Percentiles rank a stretch among this genome's conserved stretches.
Conservation (phyloP, 2,888 invertebrate species). For the Habrosyne pyritoides region DNA sequence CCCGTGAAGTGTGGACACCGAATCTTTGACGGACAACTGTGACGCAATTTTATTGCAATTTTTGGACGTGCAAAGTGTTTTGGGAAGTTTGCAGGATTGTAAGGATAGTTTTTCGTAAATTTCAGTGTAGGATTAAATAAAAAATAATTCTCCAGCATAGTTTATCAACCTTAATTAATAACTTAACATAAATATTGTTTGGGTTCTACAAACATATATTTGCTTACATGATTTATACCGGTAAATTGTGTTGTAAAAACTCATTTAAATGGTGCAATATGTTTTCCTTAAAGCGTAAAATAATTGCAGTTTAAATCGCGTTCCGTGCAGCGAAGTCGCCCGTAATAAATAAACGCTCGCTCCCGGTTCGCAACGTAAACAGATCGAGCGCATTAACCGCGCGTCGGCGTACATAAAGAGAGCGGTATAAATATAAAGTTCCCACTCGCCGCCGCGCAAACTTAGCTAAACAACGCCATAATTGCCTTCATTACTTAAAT, state of each 20-base stretch:
- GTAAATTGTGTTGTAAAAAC: conserved; percentile 51
- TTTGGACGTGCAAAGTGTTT: background rate
- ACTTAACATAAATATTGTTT: conserved; percentile 13
- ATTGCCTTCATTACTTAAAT: conserved; percentile 85
- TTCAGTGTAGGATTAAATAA: background rate
- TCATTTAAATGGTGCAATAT: conserved; percentile 70
- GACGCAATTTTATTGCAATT: conserved; percentile 44
- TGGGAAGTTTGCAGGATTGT: background rate
- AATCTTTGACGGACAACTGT: conserved; percentile 55
- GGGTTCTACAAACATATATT: conserved; percentile 19
- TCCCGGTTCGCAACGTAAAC: conserved; percentile 75
- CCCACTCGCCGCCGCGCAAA: conserved; percentile 80
- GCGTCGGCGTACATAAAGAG: conserved; percentile 83
- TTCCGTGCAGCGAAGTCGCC: conserved; percentile 70
- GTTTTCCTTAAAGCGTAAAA: conserved; percentile 74
- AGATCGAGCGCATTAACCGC: conserved; percentile 83
- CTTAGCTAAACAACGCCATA: conserved; percentile 84
- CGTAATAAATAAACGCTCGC: conserved; percentile 75
- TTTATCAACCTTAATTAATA: background rate
- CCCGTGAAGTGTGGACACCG: conserved; percentile 60
- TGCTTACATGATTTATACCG: conserved; percentile 28
- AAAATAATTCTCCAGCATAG: background rate
- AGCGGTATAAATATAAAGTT: conserved; percentile 83
- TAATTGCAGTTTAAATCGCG: conserved; percentile 82
- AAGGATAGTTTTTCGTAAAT: background rate